Conservation (phyloP, 2,888 invertebrate species). For the Pherbina coryleti region DNA sequence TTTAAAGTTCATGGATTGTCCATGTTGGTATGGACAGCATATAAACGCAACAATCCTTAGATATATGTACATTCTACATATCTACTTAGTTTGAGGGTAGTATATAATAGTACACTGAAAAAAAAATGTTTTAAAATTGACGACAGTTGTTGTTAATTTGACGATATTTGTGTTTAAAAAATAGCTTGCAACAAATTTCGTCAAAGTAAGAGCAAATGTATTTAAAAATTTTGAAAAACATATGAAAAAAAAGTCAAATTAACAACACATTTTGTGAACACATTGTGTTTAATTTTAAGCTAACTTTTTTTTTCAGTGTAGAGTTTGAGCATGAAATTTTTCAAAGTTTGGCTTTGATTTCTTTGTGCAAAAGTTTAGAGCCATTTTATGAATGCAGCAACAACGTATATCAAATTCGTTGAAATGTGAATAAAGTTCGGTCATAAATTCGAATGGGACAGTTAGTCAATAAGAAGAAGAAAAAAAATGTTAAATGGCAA, state of each 20-base stretch:
- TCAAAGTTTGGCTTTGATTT: constrained; percentile 35
- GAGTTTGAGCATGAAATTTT: constrained; percentile 33
- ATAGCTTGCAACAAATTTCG: no score
- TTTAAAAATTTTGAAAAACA: no score
- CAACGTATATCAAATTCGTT: constrained; percentile 20
- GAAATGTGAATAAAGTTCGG: constrained; percentile 37
- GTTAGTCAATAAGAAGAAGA: constrained; percentile 16
- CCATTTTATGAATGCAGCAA: constrained; percentile 30
- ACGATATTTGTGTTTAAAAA: no score
- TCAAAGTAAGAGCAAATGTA: no score
- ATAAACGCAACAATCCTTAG: neutral
- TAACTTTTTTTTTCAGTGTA: no score
- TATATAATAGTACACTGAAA: constrained; percentile 24
- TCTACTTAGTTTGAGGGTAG: neutral
- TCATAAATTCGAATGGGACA: constrained; percentile 35
- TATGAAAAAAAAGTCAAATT: no score
- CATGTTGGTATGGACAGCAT: constrained; percentile 2
- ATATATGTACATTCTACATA: neutral
- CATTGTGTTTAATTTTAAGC: no score
- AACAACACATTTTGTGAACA: no score
- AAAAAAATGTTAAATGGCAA: constrained; percentile 29
- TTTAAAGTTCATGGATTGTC: constrained; percentile 31
- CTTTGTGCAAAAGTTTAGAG: constrained; percentile 32
- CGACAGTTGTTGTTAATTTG: no score
- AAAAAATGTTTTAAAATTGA: no score